Evolutionary conservation across 2,888 invertebrate genomes (phyloP), one percentile per base, ranked within the genome.

Genomic region (Hartigia nigra): DNA sequence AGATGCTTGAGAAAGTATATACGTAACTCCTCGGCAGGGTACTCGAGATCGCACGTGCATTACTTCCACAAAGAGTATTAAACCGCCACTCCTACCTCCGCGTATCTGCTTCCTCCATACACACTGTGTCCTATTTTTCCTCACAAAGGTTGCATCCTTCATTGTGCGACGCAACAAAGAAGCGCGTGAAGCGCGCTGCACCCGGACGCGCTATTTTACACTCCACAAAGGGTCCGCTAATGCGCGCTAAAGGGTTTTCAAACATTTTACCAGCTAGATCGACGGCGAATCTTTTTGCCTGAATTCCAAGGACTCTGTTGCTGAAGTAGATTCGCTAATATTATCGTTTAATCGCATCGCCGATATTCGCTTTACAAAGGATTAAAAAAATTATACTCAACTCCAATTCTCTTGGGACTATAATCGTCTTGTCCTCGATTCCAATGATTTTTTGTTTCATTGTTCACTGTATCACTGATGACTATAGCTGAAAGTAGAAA

Each of bases 111-210:
- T 77, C 76, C 72, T 31, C 75, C 76, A 76, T 80, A 82, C 78
- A 84, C 81, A 83, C 81, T 82, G 84, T 86, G 84, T 86, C 84
- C 84, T 82, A 85, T 85, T 86, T 86, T 84, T 81, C 79, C 75
- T 78, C 80, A 86, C 86, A 86, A 87, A 84, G 86, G 82, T 83
- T 85, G 84, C 83, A 85, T 84, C 85, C 84, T 84, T 83, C 82
- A 86, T 86, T 86, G 85, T 86, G 79, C 80, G 76, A 78, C 74
- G 81, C 81, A 82, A 86, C 87, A 87, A 87, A 84, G 84, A 82
- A 84, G 80, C 81, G 80, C 77, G 34, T 74, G 55, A 37, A 75
- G 76, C 77, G 80, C 77, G 83, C 78, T 83, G 79, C 81, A 82
- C 77, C 79, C 77, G 76, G 75, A 76, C 79, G 74, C 76, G 80